A percentile compares a stretch with the other conserved stretches of the same genome.
Evolutionary conservation across 2,888 invertebrate species (phyloP).

Genomic region (Synergus laeviventris): DNA sequence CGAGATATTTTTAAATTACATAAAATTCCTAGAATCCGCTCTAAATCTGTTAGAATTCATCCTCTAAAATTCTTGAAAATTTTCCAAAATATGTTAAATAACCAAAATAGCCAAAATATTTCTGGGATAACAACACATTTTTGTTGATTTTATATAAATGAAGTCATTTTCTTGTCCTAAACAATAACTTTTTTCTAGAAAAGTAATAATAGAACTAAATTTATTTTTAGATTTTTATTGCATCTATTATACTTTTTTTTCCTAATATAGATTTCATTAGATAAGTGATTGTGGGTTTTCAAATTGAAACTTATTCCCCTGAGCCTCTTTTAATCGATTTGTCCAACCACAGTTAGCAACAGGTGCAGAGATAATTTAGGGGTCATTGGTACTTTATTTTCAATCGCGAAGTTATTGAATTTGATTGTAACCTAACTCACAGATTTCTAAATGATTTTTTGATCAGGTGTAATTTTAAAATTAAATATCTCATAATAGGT

Average conservation of each 20-base stretch:
- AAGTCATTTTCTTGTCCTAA: too few species aligned
- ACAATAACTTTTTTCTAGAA: not conserved
- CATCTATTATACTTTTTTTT: not conserved
- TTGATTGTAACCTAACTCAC: not conserved
- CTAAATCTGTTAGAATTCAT: too few species aligned
- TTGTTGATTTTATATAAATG: too few species aligned
- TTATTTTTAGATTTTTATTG: not conserved
- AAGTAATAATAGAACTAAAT: not conserved
- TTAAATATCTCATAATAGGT: not conserved
- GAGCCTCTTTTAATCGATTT: constrained; percentile 32
- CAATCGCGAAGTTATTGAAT: constrained; percentile 2
- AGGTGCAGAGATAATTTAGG: constrained; percentile 19
- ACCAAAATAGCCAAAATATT: too few species aligned
- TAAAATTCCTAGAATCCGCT: too few species aligned
- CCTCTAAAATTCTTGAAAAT: too few species aligned
- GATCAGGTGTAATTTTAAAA: not conserved
- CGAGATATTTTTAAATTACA: too few species aligned
- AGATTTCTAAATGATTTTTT: not conserved
- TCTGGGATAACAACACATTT: too few species aligned
- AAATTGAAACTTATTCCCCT: not conserved
- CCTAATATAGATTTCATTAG: not conserved
- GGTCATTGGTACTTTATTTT: not conserved
- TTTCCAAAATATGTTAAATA: too few species aligned
- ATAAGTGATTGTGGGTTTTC: not conserved
- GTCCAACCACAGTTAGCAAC: constrained; percentile 16